These are phyloP conservation scores for Drosophila algonquin DNA, from an alignment of 2,888 invertebrate genomes.

Conservation along the genomic window DNA sequence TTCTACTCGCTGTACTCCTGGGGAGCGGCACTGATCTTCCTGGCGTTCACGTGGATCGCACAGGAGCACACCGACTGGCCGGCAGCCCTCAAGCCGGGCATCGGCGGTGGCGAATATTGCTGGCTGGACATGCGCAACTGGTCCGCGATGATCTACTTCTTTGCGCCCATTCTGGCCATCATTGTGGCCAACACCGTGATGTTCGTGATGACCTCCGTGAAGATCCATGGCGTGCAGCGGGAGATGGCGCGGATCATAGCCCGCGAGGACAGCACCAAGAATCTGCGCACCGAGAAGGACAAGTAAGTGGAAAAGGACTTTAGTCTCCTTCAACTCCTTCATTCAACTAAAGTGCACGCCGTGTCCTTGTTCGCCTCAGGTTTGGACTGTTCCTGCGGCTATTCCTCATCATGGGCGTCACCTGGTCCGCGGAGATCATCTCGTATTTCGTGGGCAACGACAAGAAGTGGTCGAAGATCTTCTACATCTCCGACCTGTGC, in stretches of 20 bases:
- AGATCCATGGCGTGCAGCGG: constrained; percentile 81
- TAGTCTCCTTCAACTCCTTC: constrained; percentile 11
- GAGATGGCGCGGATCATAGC: constrained; percentile 83
- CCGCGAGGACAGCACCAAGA: constrained; percentile 80
- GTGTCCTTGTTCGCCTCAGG: constrained; percentile 83
- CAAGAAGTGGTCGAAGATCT: constrained; percentile 74
- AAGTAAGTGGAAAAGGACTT: constrained; percentile 64
- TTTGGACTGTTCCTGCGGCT: constrained; percentile 91
- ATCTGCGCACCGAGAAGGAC: constrained; percentile 82
- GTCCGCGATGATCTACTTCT: constrained; percentile 82
- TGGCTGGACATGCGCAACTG: constrained; percentile 85
- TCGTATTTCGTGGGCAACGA: constrained; percentile 87
- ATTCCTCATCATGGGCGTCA: constrained; percentile 93
- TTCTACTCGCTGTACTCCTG: constrained; percentile 82
- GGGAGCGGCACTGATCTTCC: constrained; percentile 77
- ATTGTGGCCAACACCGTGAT: constrained; percentile 81
- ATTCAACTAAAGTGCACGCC: constrained; percentile 8
- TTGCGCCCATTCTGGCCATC: constrained; percentile 79
- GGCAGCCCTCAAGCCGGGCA: constrained; percentile 84
- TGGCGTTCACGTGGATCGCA: constrained; percentile 76
- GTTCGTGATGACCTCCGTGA: constrained; percentile 82
- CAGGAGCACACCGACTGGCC: constrained; percentile 74
- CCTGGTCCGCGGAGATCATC: constrained; percentile 92
- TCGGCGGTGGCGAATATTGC: constrained; percentile 85
- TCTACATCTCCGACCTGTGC: constrained; percentile 85